Conservation (phyloP, 2,888 invertebrate genomes). For the Perizoma affinitatum region DNA sequence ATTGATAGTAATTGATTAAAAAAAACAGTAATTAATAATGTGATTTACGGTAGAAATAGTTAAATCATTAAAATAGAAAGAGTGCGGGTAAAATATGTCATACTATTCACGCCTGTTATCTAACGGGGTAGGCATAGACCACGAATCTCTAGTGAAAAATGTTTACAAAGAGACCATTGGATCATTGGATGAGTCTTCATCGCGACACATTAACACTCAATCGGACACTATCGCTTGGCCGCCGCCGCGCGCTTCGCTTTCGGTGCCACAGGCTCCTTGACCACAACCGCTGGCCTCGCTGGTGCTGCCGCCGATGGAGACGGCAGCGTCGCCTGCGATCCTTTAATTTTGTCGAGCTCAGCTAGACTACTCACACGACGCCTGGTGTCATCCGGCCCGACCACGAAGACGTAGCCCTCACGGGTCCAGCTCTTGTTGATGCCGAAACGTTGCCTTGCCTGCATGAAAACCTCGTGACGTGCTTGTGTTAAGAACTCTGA, state of each 20-base stretch:
- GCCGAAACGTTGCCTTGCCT: no score
- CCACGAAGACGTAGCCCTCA: slow-evolving; percentile 7
- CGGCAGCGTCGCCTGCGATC: background rate
- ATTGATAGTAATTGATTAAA: no score
- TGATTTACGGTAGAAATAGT: no score
- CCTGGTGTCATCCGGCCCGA: slow-evolving; percentile 4
- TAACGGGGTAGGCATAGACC: no score
- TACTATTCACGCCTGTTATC: no score
- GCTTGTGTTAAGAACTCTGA: slow-evolving; percentile 8
- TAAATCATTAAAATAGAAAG: no score
- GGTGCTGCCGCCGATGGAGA: background rate
- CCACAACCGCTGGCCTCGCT: background rate
- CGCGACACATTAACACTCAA: no score
- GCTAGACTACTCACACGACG: slow-evolving; percentile 2
- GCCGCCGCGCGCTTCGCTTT: background rate
- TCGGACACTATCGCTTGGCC: background rate
- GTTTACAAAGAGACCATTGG: background rate
- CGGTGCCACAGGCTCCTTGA: slow-evolving; percentile 2
- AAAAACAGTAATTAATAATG: no score
- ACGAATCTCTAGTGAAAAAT: background rate
- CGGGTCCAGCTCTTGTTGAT: background rate
- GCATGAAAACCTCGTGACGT: no score
- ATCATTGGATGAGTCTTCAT: no score
- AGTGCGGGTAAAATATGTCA: no score
- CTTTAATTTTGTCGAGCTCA: slow-evolving; percentile 1